Evolutionary conservation across 2,888 invertebrate genomes (phyloP).

Genomic region (Oscheius onirici): DNA sequence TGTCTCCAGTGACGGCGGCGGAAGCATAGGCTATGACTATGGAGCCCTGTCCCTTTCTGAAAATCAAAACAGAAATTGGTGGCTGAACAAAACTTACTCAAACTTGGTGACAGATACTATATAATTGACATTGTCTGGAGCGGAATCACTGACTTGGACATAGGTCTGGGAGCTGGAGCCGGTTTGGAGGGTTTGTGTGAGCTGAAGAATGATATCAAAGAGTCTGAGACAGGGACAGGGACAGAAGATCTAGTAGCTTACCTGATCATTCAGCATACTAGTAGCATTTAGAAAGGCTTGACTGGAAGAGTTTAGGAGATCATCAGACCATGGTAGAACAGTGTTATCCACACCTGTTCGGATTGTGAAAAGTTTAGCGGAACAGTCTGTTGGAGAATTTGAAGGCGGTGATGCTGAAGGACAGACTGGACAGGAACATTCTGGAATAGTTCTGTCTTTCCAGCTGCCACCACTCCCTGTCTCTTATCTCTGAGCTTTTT

Average conservation of each 20-base stretch:
- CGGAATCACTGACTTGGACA: neutral
- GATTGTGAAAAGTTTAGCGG: slow-evolving; percentile 12
- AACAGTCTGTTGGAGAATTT: neutral
- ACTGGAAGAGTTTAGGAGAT: neutral
- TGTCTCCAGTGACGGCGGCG: neutral
- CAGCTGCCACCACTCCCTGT: too few species aligned
- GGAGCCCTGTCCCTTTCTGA: neutral
- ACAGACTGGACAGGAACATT: slow-evolving; percentile 14
- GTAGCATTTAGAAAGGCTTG: neutral
- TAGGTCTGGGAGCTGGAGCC: neutral
- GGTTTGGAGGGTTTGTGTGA: neutral
- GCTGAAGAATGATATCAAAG: neutral
- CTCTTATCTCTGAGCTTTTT: too few species aligned
- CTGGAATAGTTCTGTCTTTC: too few species aligned
- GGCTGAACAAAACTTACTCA: neutral
- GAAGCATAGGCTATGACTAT: slow-evolving; percentile 20
- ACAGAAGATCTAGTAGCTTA: neutral
- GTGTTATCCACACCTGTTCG: slow-evolving; percentile 9
- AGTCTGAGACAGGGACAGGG: too few species aligned
- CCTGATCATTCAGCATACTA: neutral
- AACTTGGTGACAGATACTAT: slow-evolving; percentile 20
- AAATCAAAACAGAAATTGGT: too few species aligned
- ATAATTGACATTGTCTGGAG: neutral
- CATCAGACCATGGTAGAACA: slow-evolving; percentile 1
- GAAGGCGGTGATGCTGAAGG: neutral